Evolutionary conservation across 2,113 vertebrate genomes (phyloP), one percentile per base, ranked within the genome.

Genomic region (Perca fluviatilis): DNA sequence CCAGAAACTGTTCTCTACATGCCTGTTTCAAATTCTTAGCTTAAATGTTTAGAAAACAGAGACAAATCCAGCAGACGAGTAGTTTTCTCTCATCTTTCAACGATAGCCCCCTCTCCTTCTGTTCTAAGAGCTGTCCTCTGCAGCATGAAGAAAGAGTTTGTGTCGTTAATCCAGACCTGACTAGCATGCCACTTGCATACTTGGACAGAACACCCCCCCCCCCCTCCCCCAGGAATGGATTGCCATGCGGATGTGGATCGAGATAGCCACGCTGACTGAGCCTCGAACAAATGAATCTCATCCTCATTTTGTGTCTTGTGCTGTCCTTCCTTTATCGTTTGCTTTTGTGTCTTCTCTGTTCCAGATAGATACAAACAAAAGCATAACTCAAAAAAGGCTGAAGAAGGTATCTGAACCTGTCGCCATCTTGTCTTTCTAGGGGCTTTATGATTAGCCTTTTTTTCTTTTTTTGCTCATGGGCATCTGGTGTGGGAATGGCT

Each of bases 351-450:
- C 94, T 96, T 95, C 93, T 96, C 92, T 96, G 92, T 96, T 97
- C 96, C 96, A 96, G 96, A 97, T 94, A 97, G 95, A 97, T 96
- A 96, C 96, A 97, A 97, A 97, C 96, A 97, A 97, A 98, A 96
- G 95, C 95, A 96, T 97, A 96, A 97, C 94, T 96, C 96, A 96
- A 96, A 97, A 96, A 95, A 95, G 91, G 93, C 94, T 77, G 80
- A 95, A 94, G 94, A 96, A 97, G 95, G 95, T 97, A 95, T 94
- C 95, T 90, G 90, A 90, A 95, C 80, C 89, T 93, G 90, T 94
- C 91, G 82, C 91, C 90, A 83, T 92, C 79, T 91, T 92, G 74
- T 88, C 87, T 86, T 86, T 81, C 53, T 82, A 79, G 75, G 66
- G 36, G 84, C 83, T 86, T 82, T 80, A 72, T 73, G 58, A 86